phyloP scores from a whole-genome alignment of 2,797 vertebrate species.

The Lithobates pipiens region DNA sequence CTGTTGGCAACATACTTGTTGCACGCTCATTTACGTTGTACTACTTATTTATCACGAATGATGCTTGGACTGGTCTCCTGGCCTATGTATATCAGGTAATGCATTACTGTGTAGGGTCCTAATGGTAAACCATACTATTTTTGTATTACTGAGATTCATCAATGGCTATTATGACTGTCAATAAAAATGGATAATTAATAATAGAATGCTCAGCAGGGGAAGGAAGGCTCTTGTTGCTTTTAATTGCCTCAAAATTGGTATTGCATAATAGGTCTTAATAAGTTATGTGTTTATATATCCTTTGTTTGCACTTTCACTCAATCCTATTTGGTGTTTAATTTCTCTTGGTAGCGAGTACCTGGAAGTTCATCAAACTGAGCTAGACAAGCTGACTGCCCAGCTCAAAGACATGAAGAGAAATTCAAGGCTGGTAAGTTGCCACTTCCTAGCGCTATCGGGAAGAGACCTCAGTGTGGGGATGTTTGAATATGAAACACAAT shows the following conservation, averaged over 20 bases:
- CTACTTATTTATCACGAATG: no score
- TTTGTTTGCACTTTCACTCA: neutral
- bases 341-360: constrained; percentile 88
- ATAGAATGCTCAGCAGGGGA: neutral
- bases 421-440: constrained; percentile 90
- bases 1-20: no score
- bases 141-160: neutral
- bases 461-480: neutral
- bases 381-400: constrained; percentile 92
- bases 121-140: no score
- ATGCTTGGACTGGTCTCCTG: no score
- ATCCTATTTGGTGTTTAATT: constrained; percentile 61
- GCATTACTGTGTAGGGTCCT: no score
- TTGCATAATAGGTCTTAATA: neutral
- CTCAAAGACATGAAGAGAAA: constrained; percentile 98
- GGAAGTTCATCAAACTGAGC: constrained; percentile 91
- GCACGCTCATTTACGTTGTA: no score
- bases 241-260: neutral
- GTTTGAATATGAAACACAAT: neutral
- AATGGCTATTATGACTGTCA: neutral
- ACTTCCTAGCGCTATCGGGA: neutral
- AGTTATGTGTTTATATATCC: neutral
- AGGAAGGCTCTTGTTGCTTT: neutral
- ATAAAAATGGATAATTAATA: neutral
- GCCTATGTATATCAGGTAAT: no score